These are phyloP conservation scores for Camponotus pennsylvanicus DNA, from an alignment of 1,140 invertebrate genomes.

Conservation along the genomic window DNA sequence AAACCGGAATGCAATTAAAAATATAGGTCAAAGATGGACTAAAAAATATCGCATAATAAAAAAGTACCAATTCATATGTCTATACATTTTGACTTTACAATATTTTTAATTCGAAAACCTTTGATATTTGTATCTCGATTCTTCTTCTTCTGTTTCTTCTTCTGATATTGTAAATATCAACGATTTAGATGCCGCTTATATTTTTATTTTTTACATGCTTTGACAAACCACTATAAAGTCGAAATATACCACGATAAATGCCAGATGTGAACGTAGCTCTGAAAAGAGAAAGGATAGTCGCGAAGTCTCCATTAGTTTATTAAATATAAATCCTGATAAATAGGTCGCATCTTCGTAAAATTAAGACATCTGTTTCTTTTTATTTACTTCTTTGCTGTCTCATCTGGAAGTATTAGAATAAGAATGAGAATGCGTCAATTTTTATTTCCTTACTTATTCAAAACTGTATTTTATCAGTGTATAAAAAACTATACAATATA, in stretches of 20 bases:
- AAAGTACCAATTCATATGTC: neutral
- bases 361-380: constrained; percentile 3
- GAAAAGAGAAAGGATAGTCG: neutral
- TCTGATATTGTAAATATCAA: constrained; percentile 44
- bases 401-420: neutral
- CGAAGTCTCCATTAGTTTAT: constrained; percentile 25
- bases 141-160: neutral
- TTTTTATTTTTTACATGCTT: constrained; percentile 37
- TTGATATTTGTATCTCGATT: constrained; percentile 42
- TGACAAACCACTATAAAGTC: neutral
- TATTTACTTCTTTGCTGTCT: neutral
- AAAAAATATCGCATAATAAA: neutral
- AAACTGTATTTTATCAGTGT: neutral
- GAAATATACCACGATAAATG: constrained; percentile 46
- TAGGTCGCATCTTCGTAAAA: constrained; percentile 22
- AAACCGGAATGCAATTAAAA: neutral
- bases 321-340: constrained; percentile 53
- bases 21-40: neutral
- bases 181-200: constrained; percentile 26
- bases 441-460: neutral
- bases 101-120: constrained; percentile 18
- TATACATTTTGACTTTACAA: neutral
- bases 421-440: neutral
- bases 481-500: neutral
- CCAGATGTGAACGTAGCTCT: constrained; percentile 39